Conservation (phyloP, 2,888 invertebrate genomes). For the Orthonevra nobilis region DNA sequence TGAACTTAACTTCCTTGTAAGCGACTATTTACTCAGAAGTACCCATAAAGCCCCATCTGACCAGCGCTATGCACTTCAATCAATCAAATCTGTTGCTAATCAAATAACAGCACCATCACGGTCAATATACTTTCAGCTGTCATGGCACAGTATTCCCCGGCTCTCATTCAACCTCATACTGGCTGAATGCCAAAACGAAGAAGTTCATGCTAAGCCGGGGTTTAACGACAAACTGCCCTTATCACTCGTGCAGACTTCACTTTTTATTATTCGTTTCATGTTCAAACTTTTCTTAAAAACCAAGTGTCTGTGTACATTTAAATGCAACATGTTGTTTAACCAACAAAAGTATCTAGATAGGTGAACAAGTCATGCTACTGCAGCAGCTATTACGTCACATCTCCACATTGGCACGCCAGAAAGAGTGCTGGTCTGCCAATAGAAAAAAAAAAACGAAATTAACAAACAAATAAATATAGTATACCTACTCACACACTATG, state of each 20-base stretch:
- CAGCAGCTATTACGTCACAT: constrained; percentile 54
- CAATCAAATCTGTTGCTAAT: constrained; percentile 23
- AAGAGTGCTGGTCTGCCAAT: constrained; percentile 26
- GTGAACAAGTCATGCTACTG: constrained; percentile 20
- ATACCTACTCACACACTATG: constrained; percentile 33
- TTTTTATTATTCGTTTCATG: constrained; percentile 52
- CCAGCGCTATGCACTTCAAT: constrained; percentile 20
- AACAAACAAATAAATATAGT: constrained; percentile 13
- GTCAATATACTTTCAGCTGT: constrained; percentile 24
- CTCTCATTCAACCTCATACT: constrained; percentile 10
- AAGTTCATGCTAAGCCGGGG: constrained; percentile 12
- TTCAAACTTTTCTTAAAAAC: no score
- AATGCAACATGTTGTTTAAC: constrained; percentile 51
- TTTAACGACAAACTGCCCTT: constrained; percentile 27
- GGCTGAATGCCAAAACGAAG: constrained; percentile 28
- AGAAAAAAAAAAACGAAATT: constrained; percentile 31
- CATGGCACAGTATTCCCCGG: neutral
- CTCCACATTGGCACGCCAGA: constrained; percentile 21
- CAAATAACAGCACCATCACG: constrained; percentile 42
- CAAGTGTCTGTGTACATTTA: constrained; percentile 25
- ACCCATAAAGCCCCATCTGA: constrained; percentile 24
- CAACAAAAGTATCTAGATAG: neutral
- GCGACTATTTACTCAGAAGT: neutral
- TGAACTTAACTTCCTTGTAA: constrained; percentile 49
- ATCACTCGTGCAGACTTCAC: constrained; percentile 34